A percentile compares a stretch with the other conserved stretches of the same genome.
Evolutionary conservation across 2,888 invertebrate species (phyloP).

Genomic region (Caenorhabditis sp.): DNA sequence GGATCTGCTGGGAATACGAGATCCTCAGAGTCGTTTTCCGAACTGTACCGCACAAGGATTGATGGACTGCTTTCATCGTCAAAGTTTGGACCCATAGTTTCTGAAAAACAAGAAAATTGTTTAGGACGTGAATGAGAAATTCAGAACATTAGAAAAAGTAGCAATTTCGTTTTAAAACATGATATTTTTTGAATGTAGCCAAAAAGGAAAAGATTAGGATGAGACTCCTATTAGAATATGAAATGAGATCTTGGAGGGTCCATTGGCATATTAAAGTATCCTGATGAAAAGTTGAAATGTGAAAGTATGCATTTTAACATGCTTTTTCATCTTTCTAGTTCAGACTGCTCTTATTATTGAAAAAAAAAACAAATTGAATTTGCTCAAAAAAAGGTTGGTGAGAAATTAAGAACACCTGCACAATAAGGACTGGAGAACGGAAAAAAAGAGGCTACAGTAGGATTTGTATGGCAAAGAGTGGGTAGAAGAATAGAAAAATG

Average conservation of each 20-base stretch:
- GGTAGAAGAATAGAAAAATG: no score
- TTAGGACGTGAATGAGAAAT: background rate
- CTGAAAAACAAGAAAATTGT: slow-evolving; percentile 7
- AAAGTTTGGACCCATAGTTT: slow-evolving; percentile 26
- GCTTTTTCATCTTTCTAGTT: no score
- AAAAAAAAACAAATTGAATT: no score
- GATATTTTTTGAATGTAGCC: slow-evolving; percentile 17
- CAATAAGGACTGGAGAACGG: no score
- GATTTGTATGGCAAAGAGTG: no score
- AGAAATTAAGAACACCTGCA: no score
- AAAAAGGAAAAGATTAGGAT: slow-evolving; percentile 34
- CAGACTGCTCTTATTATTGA: no score
- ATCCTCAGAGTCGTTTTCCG: slow-evolving; percentile 47
- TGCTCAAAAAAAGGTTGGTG: no score
- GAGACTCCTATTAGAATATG: slow-evolving; percentile 42
- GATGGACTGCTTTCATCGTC: slow-evolving; percentile 30
- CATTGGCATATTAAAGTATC: slow-evolving; percentile 20
- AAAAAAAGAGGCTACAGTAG: no score
- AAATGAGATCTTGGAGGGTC: slow-evolving; percentile 37
- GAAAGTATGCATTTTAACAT: no score
- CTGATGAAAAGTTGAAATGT: slow-evolving; percentile 11
- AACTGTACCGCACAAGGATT: slow-evolving; percentile 38
- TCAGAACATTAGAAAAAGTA: background rate
- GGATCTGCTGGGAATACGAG: slow-evolving; percentile 39
- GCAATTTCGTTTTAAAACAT: slow-evolving; percentile 14